A percentile compares a stretch with the other conserved stretches of the same genome.
These are phyloP conservation scores for Cataglyphis albicans DNA, from an alignment of 2,888 invertebrate species.

Conservation along the genomic window DNA sequence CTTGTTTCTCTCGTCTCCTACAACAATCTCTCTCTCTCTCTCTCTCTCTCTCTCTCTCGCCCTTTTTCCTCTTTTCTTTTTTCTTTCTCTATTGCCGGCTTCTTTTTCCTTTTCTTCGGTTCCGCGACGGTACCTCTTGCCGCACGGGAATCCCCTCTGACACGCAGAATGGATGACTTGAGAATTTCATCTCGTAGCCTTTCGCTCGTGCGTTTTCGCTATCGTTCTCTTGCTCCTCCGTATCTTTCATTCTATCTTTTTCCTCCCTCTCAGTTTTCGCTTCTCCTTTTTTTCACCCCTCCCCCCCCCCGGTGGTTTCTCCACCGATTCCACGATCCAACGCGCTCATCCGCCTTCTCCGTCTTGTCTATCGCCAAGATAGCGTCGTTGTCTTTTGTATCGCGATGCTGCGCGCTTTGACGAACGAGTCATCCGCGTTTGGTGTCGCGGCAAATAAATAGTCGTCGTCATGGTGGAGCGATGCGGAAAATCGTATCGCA, in stretches of 20 bases:
- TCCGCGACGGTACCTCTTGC: slow-evolving; percentile 71
- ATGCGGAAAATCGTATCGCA: slow-evolving; percentile 40
- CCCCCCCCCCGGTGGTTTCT: neutral
- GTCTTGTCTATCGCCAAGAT: slow-evolving; percentile 31
- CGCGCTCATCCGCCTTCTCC: slow-evolving; percentile 37
- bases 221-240: slow-evolving; percentile 28
- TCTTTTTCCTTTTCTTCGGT: slow-evolving; percentile 57
- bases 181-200: slow-evolving; percentile 80
- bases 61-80: slow-evolving; percentile 40
- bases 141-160: slow-evolving; percentile 79
- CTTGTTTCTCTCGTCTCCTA: slow-evolving; percentile 21
- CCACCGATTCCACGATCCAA: slow-evolving; percentile 45
- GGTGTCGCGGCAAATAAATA: slow-evolving; percentile 70
- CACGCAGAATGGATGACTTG: slow-evolving; percentile 81
- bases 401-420: slow-evolving; percentile 51
- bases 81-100: slow-evolving; percentile 49
- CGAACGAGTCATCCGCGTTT: slow-evolving; percentile 60
- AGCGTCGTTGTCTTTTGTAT: slow-evolving; percentile 54
- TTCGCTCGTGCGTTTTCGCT: slow-evolving; percentile 65
- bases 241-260: slow-evolving; percentile 27
- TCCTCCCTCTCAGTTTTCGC: slow-evolving; percentile 39
- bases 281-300: slow-evolving; percentile 1
- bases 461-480: slow-evolving; percentile 41
- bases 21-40: neutral
- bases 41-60: slow-evolving; percentile 17